Conservation (phyloP, 1,140 invertebrate species). For the Drosophila nigrodunni region DNA sequence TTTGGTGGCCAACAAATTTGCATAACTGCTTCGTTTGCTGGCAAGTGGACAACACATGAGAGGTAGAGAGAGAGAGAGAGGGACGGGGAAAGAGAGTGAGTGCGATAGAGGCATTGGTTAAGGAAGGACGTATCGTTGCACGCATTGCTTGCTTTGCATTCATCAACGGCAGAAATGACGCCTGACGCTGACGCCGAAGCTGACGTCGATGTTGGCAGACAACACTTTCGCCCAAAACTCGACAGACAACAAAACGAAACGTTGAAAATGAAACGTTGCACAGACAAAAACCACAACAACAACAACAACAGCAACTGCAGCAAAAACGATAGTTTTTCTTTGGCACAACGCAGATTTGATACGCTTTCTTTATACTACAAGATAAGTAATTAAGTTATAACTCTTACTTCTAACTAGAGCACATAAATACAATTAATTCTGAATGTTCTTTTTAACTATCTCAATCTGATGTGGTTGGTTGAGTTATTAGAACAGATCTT, state of each 20-base stretch:
- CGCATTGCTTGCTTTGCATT: slow-evolving; percentile 80
- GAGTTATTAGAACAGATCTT: too few species aligned
- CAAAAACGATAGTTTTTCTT: background rate
- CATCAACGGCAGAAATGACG: slow-evolving; percentile 63
- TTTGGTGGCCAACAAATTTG: slow-evolving; percentile 69
- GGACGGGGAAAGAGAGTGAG: background rate
- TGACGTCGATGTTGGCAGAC: slow-evolving; percentile 24
- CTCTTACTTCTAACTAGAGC: too few species aligned
- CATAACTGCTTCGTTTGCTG: slow-evolving; percentile 70
- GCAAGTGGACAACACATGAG: slow-evolving; percentile 34
- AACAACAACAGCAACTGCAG: slow-evolving; percentile 29
- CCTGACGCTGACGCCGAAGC: slow-evolving; percentile 1
- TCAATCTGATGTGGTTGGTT: too few species aligned
- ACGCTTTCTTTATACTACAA: too few species aligned
- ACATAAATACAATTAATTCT: too few species aligned
- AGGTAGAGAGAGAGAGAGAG: background rate
- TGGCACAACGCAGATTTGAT: too few species aligned
- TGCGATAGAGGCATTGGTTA: slow-evolving; percentile 4
- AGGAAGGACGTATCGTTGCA: slow-evolving; percentile 51
- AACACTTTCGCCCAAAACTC: slow-evolving; percentile 45
- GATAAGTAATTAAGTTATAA: too few species aligned
- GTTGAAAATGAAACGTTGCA: slow-evolving; percentile 71
- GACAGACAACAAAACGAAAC: slow-evolving; percentile 63
- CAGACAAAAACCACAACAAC: slow-evolving; percentile 51
- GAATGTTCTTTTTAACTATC: too few species aligned